Percentiles rank a stretch among this genome's conserved stretches.
Evolutionary conservation across 2,888 invertebrate species (phyloP).

Genomic region (Pheosia tremula): DNA sequence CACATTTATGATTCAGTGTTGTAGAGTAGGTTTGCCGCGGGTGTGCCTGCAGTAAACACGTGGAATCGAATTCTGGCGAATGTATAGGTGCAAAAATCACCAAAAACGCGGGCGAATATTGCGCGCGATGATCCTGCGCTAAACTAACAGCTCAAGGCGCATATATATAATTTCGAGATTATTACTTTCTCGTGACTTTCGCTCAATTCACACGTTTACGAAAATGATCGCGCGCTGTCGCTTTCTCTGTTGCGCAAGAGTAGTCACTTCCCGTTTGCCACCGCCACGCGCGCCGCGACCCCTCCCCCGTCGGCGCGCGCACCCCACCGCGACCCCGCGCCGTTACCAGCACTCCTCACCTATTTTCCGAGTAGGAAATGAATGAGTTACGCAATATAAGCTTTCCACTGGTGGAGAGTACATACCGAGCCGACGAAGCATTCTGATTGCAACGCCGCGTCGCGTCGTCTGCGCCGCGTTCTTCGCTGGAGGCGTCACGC

Average conservation of each 20-base stretch:
- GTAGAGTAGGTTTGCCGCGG: too few species aligned
- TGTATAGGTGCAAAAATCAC: too few species aligned
- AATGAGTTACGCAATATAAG: constrained; percentile 61
- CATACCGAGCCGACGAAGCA: constrained; percentile 45
- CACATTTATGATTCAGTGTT: too few species aligned
- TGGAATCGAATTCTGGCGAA: too few species aligned
- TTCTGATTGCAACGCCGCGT: constrained; percentile 44
- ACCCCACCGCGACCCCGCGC: constrained; percentile 22
- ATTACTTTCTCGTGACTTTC: constrained; percentile 77
- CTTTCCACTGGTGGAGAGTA: constrained; percentile 56
- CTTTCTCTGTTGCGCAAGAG: constrained; percentile 81
- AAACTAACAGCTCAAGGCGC: neutral
- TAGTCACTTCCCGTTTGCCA: constrained; percentile 67
- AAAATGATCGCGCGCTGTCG: constrained; percentile 79
- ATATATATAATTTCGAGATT: constrained; percentile 24
- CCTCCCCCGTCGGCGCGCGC: constrained; percentile 31
- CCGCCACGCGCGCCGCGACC: constrained; percentile 23
- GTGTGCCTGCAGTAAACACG: too few species aligned
- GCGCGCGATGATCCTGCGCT: too few species aligned
- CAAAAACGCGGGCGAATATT: too few species aligned
- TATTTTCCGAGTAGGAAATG: constrained; percentile 77
- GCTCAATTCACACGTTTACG: constrained; percentile 82
- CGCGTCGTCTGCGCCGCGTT: constrained; percentile 14
- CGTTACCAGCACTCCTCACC: constrained; percentile 68
- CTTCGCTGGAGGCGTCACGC: too few species aligned